Conservation (phyloP, 2,797 vertebrate genomes). For the Zalophus californianus region DNA sequence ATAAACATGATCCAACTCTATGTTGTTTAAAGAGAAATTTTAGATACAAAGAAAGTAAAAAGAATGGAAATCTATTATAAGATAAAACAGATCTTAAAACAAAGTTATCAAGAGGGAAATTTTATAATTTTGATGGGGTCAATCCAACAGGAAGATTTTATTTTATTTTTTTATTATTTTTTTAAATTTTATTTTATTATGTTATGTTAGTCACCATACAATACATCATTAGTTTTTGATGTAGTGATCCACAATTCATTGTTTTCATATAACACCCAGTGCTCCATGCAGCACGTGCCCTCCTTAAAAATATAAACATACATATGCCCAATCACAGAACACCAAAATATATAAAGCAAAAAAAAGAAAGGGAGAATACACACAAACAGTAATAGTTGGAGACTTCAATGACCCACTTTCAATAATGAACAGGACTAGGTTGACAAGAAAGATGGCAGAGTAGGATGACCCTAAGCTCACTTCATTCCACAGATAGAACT, state of each 20-base stretch:
- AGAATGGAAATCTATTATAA: neutral
- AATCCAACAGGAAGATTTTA: neutral
- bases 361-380: neutral
- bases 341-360: neutral
- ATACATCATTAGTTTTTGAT: no score
- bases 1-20: neutral
- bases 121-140: neutral
- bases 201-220: no score
- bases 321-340: neutral
- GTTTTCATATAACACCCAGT: no score
- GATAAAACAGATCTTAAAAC: neutral
- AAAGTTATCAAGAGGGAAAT: neutral
- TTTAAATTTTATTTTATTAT: no score
- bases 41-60: neutral
- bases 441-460: neutral
- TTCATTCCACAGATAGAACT: neutral
- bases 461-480: neutral
- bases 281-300: no score
- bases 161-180: no score
- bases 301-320: neutral
- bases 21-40: neutral
- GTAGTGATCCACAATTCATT: no score
- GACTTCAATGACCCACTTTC: neutral
- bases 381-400: neutral
- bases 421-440: neutral